These are phyloP conservation scores for Indicator indicator DNA, from an alignment of 2,113 vertebrate species.

Conservation along the genomic window DNA sequence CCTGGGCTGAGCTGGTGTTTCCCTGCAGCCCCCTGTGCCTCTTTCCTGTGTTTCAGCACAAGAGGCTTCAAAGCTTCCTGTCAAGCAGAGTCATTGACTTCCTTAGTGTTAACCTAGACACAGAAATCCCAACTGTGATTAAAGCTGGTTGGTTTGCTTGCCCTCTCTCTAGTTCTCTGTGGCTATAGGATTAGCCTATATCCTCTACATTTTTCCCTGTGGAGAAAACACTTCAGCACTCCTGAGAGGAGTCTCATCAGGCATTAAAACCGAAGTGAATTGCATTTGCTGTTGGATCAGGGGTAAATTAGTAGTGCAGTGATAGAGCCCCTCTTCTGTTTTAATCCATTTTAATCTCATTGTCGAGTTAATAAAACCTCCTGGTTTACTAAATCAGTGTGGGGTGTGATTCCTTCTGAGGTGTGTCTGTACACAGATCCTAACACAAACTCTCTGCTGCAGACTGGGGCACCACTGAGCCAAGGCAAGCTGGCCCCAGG, in stretches of 20 bases:
- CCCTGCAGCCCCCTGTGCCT: neutral
- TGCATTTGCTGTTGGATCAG: constrained; percentile 18
- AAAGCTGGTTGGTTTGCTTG: neutral
- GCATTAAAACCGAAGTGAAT: constrained; percentile 31
- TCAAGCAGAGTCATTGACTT: neutral
- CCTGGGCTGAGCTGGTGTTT: neutral
- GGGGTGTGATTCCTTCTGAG: constrained; percentile 54
- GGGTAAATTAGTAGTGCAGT: constrained; percentile 36
- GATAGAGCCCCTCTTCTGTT: constrained; percentile 31
- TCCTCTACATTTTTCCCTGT: neutral
- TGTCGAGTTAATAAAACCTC: constrained; percentile 65
- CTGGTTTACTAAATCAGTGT: constrained; percentile 61
- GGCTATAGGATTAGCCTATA: neutral
- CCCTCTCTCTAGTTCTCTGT: neutral
- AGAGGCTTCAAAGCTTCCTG: neutral
- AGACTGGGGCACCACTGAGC: constrained; percentile 27
- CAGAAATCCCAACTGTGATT: neutral
- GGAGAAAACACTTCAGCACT: neutral
- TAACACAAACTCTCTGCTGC: neutral
- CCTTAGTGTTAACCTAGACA: no score
- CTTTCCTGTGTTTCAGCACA: neutral
- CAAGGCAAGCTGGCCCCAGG: constrained; percentile 38
- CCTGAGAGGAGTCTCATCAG: neutral
- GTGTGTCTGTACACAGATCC: neutral
- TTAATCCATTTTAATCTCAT: constrained; percentile 69